phyloP scores from a whole-genome alignment of 2,888 invertebrate species.

The Meiosimyza decipiens region DNA sequence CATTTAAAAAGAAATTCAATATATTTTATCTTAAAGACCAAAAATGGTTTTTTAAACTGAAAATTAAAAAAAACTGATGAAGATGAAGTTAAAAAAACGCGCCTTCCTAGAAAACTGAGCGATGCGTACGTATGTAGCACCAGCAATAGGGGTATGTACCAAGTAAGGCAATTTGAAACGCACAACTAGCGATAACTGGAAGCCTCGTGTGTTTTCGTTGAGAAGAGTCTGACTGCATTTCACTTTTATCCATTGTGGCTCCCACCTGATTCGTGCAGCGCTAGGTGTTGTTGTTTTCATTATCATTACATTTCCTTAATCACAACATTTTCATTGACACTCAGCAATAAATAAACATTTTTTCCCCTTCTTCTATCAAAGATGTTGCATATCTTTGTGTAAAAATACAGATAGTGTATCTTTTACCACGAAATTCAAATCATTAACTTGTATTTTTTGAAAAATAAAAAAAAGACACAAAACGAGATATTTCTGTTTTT shows the following conservation, averaged over 20 bases:
- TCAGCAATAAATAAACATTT: conserved; percentile 24
- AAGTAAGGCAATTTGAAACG: no score
- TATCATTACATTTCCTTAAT: not conserved
- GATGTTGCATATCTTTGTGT: not conserved
- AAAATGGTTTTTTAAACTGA: conserved; percentile 19
- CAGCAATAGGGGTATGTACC: no score
- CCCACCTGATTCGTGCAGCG: not conserved
- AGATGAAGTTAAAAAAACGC: not conserved
- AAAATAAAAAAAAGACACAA: no score
- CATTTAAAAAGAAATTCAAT: conserved; percentile 44
- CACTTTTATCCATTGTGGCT: conserved; percentile 3
- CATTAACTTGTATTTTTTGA: conserved; percentile 24
- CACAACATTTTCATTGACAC: conserved; percentile 24
- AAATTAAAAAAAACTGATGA: not conserved
- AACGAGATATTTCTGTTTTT: no score
- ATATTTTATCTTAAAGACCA: conserved; percentile 33
- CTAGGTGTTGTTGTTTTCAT: not conserved
- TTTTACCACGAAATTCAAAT: conserved; percentile 19
- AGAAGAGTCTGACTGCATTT: not conserved
- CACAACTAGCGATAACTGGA: no score
- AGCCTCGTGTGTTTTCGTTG: no score
- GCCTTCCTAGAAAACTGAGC: not conserved
- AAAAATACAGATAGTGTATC: not conserved
- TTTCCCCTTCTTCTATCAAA: not conserved
- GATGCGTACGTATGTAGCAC: no score